These are phyloP conservation scores for Megalopta genalis DNA, from an alignment of 1,140 invertebrate genomes.

Conservation along the genomic window DNA sequence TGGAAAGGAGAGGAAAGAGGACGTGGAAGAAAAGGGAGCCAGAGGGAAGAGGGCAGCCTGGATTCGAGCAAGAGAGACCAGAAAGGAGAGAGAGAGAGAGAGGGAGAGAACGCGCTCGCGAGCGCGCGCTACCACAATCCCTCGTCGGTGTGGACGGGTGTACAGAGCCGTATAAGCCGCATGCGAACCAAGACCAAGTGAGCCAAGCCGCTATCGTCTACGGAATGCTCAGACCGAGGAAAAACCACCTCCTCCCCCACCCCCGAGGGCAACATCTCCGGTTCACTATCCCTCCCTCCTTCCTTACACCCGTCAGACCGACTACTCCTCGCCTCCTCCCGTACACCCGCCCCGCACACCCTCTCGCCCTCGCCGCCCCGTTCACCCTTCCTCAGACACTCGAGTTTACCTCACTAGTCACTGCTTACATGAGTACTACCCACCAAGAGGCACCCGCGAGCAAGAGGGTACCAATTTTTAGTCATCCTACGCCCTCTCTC, in stretches of 20 bases:
- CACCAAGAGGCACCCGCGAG: constrained; percentile 74
- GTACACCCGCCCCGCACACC: not conserved
- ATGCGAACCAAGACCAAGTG: constrained; percentile 59
- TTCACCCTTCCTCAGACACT: constrained; percentile 59
- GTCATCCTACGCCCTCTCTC: constrained; percentile 34
- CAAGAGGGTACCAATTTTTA: constrained; percentile 71
- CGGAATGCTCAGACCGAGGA: constrained; percentile 74
- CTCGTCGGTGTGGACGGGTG: not conserved
- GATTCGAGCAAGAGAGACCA: constrained; percentile 2
- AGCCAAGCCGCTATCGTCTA: constrained; percentile 52
- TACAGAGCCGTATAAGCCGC: constrained; percentile 45
- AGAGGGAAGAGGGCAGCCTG: not conserved
- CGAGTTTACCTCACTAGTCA: constrained; percentile 77
- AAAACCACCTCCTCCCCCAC: constrained; percentile 60
- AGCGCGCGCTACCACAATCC: not conserved
- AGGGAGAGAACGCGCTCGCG: too few species aligned
- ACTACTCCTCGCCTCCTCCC: constrained; percentile 19
- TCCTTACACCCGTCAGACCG: constrained; percentile 38
- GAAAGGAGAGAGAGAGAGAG: not conserved
- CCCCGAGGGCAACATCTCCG: constrained; percentile 42
- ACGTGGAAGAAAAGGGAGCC: not conserved
- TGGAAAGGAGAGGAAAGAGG: not conserved
- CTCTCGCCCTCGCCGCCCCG: not conserved
- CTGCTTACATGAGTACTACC: constrained; percentile 69
- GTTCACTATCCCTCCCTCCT: constrained; percentile 33